These are phyloP conservation scores for Engystomops pustulosus DNA, from an alignment of 2,113 vertebrate genomes.

Conservation along the genomic window DNA sequence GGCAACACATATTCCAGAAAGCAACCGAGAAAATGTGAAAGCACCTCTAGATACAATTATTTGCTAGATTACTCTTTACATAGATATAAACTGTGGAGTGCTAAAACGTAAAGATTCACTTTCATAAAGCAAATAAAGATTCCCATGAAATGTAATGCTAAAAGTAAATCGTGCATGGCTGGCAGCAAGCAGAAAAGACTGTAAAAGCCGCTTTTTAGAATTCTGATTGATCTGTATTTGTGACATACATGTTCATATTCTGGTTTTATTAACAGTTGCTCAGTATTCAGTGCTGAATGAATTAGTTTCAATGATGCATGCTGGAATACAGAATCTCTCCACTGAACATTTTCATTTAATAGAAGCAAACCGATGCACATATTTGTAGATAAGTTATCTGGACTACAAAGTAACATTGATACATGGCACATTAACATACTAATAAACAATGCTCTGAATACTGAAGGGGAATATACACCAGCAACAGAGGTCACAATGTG, in stretches of 20 bases:
- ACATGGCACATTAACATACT: conserved; percentile 4
- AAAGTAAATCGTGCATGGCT: background rate
- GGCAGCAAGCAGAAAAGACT: background rate
- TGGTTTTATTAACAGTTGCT: background rate
- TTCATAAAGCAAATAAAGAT: background rate
- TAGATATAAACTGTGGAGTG: background rate
- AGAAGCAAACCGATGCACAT: conserved; percentile 59
- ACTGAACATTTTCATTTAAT: background rate
- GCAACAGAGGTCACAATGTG: background rate
- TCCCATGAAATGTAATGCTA: background rate
- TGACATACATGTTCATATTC: background rate
- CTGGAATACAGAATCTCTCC: background rate
- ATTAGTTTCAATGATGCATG: background rate
- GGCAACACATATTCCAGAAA: background rate
- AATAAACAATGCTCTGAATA: background rate
- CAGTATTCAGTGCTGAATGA: background rate
- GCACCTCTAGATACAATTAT: background rate
- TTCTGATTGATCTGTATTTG: background rate
- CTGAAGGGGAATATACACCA: conserved; percentile 4
- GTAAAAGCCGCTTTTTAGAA: background rate
- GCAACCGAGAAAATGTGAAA: background rate
- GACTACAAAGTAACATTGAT: background rate
- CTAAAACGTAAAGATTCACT: background rate
- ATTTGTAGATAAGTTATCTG: conserved; percentile 1
- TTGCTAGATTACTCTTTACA: background rate